Percentiles rank a stretch among this genome's conserved stretches.
These are phyloP conservation scores for Blennius ocellaris DNA, from an alignment of 2,113 vertebrate species.

Conservation along the genomic window DNA sequence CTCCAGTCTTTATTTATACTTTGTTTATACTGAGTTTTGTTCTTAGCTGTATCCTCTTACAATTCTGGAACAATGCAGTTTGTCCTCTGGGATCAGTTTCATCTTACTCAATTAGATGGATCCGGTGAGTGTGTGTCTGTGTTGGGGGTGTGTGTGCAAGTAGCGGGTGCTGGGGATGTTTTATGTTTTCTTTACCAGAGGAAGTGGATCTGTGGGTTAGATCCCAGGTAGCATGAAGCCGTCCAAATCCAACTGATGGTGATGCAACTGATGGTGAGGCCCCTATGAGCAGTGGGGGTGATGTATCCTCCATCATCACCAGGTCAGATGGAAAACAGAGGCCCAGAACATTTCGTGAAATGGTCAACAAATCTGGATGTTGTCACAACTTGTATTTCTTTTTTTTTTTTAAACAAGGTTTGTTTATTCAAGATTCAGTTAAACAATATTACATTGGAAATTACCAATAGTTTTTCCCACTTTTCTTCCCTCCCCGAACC, in stretches of 20 bases:
- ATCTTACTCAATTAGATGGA: slow-evolving; percentile 14
- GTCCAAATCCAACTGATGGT: slow-evolving; percentile 52
- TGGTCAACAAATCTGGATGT: too few relatives aligned
- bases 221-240: slow-evolving; percentile 63
- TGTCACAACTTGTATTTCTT: too few relatives aligned
- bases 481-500: too few relatives aligned
- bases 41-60: slow-evolving; percentile 52
- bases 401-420: too few relatives aligned
- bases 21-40: slow-evolving; percentile 45
- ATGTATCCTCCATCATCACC: slow-evolving; percentile 9
- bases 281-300: slow-evolving; percentile 7
- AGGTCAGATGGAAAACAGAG: too few relatives aligned
- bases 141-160: background rate
- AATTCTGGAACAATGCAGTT: slow-evolving; percentile 44
- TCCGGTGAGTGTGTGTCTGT: slow-evolving; percentile 10
- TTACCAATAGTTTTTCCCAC: too few relatives aligned
- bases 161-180: background rate
- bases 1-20: slow-evolving; percentile 22
- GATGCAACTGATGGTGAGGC: slow-evolving; percentile 43
- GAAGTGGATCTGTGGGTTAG: slow-evolving; percentile 49
- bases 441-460: too few relatives aligned
- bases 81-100: slow-evolving; percentile 30
- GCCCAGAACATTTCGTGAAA: too few relatives aligned
- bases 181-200: slow-evolving; percentile 29
- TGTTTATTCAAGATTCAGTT: too few relatives aligned